A percentile compares a stretch with the other conserved stretches of the same genome.
phyloP scores from a whole-genome alignment of 2,797 vertebrate species.

The Arctocebus calabarensis region DNA sequence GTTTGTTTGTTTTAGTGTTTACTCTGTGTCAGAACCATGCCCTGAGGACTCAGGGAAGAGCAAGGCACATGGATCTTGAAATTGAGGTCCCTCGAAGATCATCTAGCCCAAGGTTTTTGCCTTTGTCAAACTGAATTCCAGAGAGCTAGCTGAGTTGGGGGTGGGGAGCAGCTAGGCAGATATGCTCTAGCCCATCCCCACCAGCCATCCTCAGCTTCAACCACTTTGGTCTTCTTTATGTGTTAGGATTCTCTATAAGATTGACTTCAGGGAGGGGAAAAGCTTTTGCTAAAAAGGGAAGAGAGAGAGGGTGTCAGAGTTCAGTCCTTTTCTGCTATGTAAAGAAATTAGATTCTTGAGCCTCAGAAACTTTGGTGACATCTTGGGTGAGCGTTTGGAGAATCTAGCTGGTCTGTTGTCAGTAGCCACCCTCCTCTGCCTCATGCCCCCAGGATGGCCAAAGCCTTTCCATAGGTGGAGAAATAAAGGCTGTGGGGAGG shows the following conservation, averaged over 20 bases:
- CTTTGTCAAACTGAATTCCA: conserved; percentile 9
- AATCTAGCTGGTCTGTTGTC: not conserved
- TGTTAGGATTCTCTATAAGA: not conserved
- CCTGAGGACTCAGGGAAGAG: not conserved
- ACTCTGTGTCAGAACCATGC: not conserved
- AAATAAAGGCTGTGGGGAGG: not conserved
- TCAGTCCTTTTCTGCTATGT: not conserved
- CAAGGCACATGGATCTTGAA: not conserved
- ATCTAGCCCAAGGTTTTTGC: not conserved
- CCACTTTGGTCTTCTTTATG: not conserved
- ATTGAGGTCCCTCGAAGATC: not conserved
- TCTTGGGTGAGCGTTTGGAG: conserved; percentile 3
- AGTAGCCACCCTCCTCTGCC: not conserved
- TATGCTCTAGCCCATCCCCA: not conserved
- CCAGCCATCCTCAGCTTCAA: not conserved
- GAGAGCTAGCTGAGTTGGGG: not conserved
- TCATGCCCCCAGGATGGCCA: not conserved
- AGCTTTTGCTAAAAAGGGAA: not conserved
- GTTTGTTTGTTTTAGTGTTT: not conserved
- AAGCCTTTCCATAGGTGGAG: not conserved
- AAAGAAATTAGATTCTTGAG: conserved; percentile 1
- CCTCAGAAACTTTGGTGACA: not conserved
- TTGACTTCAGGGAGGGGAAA: not conserved
- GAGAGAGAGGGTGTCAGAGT: not conserved
- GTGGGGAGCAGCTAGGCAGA: not conserved